Conservation (phyloP, 1,140 invertebrate genomes). For the Drosophila dunni region DNA sequence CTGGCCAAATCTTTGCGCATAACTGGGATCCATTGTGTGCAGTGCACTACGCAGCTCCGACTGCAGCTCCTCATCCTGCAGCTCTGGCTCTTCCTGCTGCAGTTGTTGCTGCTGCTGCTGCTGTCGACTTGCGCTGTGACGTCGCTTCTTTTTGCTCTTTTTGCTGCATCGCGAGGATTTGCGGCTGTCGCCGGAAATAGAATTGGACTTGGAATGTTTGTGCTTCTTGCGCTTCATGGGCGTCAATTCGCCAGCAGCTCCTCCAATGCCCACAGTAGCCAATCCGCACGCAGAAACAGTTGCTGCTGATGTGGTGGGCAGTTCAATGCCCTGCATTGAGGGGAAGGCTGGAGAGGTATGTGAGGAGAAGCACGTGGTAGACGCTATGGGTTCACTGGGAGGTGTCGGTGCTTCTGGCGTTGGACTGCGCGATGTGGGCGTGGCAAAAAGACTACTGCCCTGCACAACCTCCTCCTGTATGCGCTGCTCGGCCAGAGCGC, state of each 20-base stretch:
- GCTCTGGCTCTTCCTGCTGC: slow-evolving; percentile 52
- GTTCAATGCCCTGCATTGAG: slow-evolving; percentile 80
- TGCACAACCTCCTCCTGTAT: slow-evolving; percentile 89
- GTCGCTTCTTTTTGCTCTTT: slow-evolving; percentile 79
- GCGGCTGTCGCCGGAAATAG: slow-evolving; percentile 65
- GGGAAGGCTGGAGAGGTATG: slow-evolving; percentile 66
- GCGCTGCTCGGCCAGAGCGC: slow-evolving; percentile 93
- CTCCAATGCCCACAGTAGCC: not conserved
- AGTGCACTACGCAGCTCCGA: slow-evolving; percentile 74
- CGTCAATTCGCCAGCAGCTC: slow-evolving; percentile 33
- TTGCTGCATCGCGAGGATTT: slow-evolving; percentile 77
- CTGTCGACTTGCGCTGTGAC: slow-evolving; percentile 61
- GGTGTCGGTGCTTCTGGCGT: slow-evolving; percentile 24
- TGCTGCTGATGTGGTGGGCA: slow-evolving; percentile 61
- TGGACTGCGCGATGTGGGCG: slow-evolving; percentile 63
- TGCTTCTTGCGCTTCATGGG: slow-evolving; percentile 80
- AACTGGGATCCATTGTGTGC: slow-evolving; percentile 68
- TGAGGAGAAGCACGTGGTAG: slow-evolving; percentile 32
- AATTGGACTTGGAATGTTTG: slow-evolving; percentile 84
- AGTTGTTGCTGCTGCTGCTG: slow-evolving; percentile 32
- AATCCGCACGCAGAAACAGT: not conserved
- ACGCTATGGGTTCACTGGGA: slow-evolving; percentile 19
- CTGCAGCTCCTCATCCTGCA: slow-evolving; percentile 84
- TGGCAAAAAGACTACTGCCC: slow-evolving; percentile 66
- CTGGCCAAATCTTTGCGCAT: slow-evolving; percentile 80